Percentiles rank a stretch among this genome's conserved stretches.
phyloP scores from a whole-genome alignment of 2,888 invertebrate genomes.

The Calephelis perditalis region DNA sequence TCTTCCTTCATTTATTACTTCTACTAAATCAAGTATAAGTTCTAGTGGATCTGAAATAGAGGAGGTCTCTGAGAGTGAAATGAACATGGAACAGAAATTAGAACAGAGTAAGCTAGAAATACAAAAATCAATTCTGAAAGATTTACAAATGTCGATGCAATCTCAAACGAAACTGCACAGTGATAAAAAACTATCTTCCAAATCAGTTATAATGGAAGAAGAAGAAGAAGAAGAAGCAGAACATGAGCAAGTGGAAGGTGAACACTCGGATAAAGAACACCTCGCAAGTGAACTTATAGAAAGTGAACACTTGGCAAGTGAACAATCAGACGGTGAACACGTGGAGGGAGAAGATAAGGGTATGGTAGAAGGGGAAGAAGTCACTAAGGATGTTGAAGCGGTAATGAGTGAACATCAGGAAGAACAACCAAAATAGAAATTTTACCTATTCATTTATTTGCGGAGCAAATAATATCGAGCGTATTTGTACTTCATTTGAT shows the following conservation, averaged over 20 bases:
- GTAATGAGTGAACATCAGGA: constrained; percentile 20
- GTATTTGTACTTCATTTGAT: too few species aligned
- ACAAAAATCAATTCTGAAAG: constrained; percentile 62
- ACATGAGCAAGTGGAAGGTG: constrained; percentile 38
- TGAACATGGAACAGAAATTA: constrained; percentile 47
- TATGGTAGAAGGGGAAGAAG: constrained; percentile 16
- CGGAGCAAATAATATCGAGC: too few species aligned
- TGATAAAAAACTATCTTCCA: constrained; percentile 31
- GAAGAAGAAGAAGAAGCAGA: constrained; percentile 42
- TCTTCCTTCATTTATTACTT: constrained; percentile 54
- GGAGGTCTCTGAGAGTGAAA: constrained; percentile 36
- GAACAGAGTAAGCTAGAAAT: constrained; percentile 55
- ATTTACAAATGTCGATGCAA: constrained; percentile 43
- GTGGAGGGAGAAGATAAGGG: constrained; percentile 18
- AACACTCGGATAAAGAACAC: constrained; percentile 37
- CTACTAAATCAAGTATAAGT: constrained; percentile 44
- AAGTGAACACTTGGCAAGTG: neutral
- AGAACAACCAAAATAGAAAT: constrained; percentile 15
- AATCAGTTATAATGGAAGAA: constrained; percentile 35
- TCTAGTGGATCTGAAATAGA: constrained; percentile 33
- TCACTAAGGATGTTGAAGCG: constrained; percentile 23
- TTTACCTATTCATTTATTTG: too few species aligned
- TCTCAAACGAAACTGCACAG: constrained; percentile 38
- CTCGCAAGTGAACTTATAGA: neutral
- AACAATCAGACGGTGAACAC: constrained; percentile 26